Evolutionary conservation across 2,888 invertebrate species (phyloP).

Genomic region (Halocaridina rubra): DNA sequence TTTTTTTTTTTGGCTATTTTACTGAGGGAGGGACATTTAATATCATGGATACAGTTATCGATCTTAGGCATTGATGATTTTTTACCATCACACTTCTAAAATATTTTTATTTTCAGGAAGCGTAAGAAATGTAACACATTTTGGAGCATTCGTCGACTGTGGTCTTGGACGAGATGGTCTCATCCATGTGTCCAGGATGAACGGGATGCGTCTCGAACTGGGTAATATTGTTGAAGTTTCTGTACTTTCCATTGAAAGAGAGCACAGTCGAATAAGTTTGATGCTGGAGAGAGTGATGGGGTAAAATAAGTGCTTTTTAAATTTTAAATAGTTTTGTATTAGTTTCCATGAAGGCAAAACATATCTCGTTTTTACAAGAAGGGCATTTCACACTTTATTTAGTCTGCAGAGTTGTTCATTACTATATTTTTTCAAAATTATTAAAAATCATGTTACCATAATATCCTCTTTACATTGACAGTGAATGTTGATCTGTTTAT

Average conservation of each 20-base stretch:
- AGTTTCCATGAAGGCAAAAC: not conserved
- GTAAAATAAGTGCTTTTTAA: not conserved
- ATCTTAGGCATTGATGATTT: too few relatives aligned
- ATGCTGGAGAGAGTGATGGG: conserved; percentile 40
- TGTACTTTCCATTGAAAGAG: conserved; percentile 30
- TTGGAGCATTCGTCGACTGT: conserved; percentile 89
- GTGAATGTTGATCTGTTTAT: not conserved
- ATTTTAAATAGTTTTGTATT: not conserved
- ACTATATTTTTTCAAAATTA: not conserved
- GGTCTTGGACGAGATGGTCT: conserved; percentile 60
- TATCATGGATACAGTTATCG: too few relatives aligned
- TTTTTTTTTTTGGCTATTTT: too few relatives aligned
- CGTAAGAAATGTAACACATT: conserved; percentile 86
- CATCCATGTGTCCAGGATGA: conserved; percentile 54
- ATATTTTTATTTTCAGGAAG: conserved; percentile 73
- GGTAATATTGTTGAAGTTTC: conserved; percentile 53
- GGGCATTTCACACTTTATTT: not conserved
- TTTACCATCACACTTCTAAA: too few relatives aligned
- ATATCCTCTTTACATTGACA: not conserved
- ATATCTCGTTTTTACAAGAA: not conserved
- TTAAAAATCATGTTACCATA: not conserved
- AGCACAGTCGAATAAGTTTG: conserved; percentile 23
- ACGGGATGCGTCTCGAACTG: conserved; percentile 33
- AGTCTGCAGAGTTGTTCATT: not conserved
- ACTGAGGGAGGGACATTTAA: too few relatives aligned